These are phyloP conservation scores for Drosophila falleni DNA, from an alignment of 2,888 invertebrate species.

Conservation along the genomic window DNA sequence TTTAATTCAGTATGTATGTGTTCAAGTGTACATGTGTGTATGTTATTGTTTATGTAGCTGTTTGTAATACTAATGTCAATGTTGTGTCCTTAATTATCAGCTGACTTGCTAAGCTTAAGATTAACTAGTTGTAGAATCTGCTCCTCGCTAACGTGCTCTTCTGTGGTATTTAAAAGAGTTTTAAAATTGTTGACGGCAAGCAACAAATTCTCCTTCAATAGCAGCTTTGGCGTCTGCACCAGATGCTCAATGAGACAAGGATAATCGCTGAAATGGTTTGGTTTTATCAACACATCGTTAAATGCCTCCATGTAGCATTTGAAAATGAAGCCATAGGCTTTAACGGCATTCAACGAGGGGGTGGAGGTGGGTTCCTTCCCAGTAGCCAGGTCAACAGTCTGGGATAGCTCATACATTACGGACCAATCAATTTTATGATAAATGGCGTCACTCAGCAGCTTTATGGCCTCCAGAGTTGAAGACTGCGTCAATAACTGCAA, in stretches of 20 bases:
- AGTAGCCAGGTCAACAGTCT: background rate
- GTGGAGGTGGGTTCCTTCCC: background rate
- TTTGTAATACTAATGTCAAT: background rate
- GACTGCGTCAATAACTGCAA: conserved; percentile 23
- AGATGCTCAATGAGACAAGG: conserved; percentile 27
- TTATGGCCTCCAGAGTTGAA: conserved; percentile 29
- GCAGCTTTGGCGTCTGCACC: conserved; percentile 22
- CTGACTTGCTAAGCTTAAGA: background rate
- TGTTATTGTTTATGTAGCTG: background rate
- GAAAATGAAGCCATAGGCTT: conserved; percentile 19
- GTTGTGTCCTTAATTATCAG: background rate
- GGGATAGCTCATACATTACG: conserved; percentile 22
- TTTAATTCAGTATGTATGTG: background rate
- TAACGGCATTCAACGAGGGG: background rate
- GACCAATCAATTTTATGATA: background rate
- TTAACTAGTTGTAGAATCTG: background rate
- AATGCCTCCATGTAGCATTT: conserved; percentile 41
- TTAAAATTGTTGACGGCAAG: conserved; percentile 21
- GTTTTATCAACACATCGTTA: conserved; percentile 7
- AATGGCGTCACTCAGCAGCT: conserved; percentile 20
- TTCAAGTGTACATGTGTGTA: background rate
- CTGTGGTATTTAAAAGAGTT: conserved; percentile 9
- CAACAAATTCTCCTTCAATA: background rate
- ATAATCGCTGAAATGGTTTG: conserved; percentile 6
- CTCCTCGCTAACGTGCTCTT: conserved; percentile 6